These are phyloP conservation scores for Tenthredo mesomela DNA, from an alignment of 2,888 invertebrate genomes.

Conservation along the genomic window DNA sequence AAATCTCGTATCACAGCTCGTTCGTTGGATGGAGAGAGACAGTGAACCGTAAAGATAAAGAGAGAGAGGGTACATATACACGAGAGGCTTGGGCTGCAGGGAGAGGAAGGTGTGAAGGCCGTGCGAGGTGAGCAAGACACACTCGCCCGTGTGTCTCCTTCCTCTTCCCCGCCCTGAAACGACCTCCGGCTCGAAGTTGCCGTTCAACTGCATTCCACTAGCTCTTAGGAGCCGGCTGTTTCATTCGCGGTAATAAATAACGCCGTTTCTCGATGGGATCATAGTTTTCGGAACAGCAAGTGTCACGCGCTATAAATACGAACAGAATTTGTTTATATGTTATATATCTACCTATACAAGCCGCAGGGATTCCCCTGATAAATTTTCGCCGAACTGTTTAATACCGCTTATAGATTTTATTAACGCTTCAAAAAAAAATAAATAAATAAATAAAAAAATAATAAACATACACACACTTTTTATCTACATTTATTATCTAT, in stretches of 20 bases:
- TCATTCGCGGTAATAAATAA: slow-evolving; percentile 46
- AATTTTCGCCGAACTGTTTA: neutral
- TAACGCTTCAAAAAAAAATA: neutral
- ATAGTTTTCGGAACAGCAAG: slow-evolving; percentile 40
- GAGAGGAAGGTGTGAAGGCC: slow-evolving; percentile 66
- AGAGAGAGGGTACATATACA: neutral
- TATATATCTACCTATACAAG: neutral
- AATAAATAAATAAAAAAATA: too few species aligned
- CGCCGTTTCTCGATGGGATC: slow-evolving; percentile 39
- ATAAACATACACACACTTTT: too few species aligned
- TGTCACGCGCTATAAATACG: slow-evolving; percentile 25
- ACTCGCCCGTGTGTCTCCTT: slow-evolving; percentile 45
- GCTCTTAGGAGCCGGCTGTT: slow-evolving; percentile 37
- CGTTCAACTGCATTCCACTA: slow-evolving; percentile 50
- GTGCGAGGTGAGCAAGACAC: slow-evolving; percentile 56
- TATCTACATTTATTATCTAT: too few species aligned
- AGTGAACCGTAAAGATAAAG: slow-evolving; percentile 1
- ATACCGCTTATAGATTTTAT: neutral
- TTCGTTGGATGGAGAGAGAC: neutral
- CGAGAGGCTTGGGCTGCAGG: slow-evolving; percentile 38
- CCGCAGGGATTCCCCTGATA: neutral
- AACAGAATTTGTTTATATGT: neutral
- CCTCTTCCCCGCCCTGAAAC: slow-evolving; percentile 44
- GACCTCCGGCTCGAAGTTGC: slow-evolving; percentile 48
- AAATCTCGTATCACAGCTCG: slow-evolving; percentile 26